phyloP scores from a whole-genome alignment of 2,888 invertebrate species.

The Eupelmus urozonus region DNA sequence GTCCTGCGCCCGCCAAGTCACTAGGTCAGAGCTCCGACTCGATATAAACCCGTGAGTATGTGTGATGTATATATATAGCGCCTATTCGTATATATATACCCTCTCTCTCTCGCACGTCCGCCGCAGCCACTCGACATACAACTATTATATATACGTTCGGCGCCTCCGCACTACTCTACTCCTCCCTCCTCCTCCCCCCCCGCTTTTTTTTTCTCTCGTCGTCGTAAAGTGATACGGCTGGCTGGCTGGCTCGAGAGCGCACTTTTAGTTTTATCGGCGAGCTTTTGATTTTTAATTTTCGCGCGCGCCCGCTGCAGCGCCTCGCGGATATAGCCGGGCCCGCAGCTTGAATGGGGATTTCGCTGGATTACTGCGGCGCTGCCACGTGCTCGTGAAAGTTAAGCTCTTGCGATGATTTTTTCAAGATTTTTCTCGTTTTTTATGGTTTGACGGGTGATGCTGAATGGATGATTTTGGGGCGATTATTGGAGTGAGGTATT shows the following conservation, averaged over 20 bases:
- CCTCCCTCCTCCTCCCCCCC: too few relatives aligned
- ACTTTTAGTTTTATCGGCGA: constrained; percentile 28
- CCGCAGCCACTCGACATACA: neutral
- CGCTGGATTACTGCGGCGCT: too few relatives aligned
- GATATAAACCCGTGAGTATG: constrained; percentile 47
- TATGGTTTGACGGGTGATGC: too few relatives aligned
- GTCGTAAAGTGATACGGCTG: constrained; percentile 10
- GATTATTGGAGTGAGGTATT: too few relatives aligned
- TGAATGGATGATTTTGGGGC: too few relatives aligned
- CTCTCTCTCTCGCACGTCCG: neutral
- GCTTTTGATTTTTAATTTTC: neutral
- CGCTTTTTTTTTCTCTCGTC: constrained; percentile 10
- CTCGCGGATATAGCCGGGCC: too few relatives aligned
- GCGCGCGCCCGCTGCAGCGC: too few relatives aligned
- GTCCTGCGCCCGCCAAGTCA: constrained; percentile 23
- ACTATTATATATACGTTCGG: neutral
- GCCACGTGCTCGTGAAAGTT: too few relatives aligned
- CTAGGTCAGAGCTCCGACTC: constrained; percentile 43
- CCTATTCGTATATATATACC: neutral
- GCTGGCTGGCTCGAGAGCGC: neutral
- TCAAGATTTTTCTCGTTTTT: too few relatives aligned
- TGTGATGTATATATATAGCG: neutral
- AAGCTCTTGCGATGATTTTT: too few relatives aligned
- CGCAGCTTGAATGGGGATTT: too few relatives aligned
- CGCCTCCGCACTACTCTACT: too few relatives aligned